phyloP scores from a whole-genome alignment of 2,888 invertebrate species.

The Drosophila sordidapex region DNA sequence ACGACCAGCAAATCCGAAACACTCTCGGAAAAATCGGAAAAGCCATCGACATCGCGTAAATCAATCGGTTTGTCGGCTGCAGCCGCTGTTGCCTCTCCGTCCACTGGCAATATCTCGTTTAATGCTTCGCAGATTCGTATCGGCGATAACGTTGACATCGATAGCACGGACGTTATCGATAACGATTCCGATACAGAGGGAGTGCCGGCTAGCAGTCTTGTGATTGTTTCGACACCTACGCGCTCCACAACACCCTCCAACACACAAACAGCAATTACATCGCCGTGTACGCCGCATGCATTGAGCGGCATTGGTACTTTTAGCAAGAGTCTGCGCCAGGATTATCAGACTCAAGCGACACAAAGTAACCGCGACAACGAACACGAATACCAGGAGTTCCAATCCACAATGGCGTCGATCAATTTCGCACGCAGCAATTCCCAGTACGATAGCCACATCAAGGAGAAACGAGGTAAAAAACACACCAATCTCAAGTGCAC shows the following conservation, averaged over 20 bases:
- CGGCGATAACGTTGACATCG: constrained; percentile 32
- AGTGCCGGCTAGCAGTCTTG: constrained; percentile 77
- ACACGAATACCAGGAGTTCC: constrained; percentile 85
- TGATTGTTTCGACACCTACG: constrained; percentile 76
- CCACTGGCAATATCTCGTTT: constrained; percentile 58
- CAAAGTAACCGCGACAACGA: constrained; percentile 68
- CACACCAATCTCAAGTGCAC: neutral
- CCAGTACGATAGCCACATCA: constrained; percentile 94
- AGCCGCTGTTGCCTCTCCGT: constrained; percentile 8
- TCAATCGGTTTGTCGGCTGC: constrained; percentile 41
- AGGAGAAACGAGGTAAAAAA: constrained; percentile 90
- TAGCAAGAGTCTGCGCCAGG: constrained; percentile 78
- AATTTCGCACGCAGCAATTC: constrained; percentile 91
- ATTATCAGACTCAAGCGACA: constrained; percentile 73
- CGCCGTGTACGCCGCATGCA: constrained; percentile 52
- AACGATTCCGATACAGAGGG: constrained; percentile 83
- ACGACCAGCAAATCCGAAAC: constrained; percentile 47
- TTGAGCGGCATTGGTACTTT: constrained; percentile 77
- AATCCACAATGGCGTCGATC: constrained; percentile 88
- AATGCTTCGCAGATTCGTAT: constrained; percentile 62
- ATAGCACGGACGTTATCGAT: constrained; percentile 52
- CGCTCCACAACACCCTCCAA: constrained; percentile 60
- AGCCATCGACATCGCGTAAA: constrained; percentile 58
- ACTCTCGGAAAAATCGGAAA: constrained; percentile 22
- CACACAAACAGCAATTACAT: constrained; percentile 7